Conservation (phyloP, 2,888 invertebrate genomes). For the Hirudinaria manillensis region DNA sequence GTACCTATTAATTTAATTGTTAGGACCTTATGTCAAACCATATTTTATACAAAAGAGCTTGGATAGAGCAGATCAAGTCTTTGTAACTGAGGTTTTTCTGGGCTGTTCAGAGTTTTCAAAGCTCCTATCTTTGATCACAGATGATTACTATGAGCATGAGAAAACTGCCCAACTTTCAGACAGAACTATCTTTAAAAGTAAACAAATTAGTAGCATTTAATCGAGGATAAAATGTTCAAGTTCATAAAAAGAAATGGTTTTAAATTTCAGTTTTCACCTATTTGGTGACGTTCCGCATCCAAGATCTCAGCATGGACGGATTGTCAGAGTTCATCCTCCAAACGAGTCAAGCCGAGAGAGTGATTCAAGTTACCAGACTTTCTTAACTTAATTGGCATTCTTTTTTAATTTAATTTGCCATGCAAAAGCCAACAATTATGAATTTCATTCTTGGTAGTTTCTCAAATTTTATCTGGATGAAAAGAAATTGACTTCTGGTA, state of each 20-base stretch:
- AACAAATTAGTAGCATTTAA: not conserved
- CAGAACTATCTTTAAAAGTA: conserved; percentile 48
- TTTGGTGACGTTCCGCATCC: conserved; percentile 49
- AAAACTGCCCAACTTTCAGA: conserved; percentile 48
- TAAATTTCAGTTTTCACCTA: conserved; percentile 50
- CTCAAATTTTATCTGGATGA: conserved; percentile 50
- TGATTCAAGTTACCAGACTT: conserved; percentile 30
- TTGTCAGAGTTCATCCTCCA: conserved; percentile 48
- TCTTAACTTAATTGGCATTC: not conserved
- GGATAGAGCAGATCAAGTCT: conserved; percentile 47
- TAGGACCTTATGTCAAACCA: too few relatives aligned
- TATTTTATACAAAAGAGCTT: conserved; percentile 45
- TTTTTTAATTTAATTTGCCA: not conserved
- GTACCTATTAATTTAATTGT: not conserved
- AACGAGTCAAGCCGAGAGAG: conserved; percentile 49
- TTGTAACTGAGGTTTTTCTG: conserved; percentile 51
- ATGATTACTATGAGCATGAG: conserved; percentile 51
- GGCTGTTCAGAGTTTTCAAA: conserved; percentile 48
- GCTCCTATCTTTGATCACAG: conserved; percentile 46
- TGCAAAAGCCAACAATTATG: not conserved
- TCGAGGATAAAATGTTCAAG: not conserved
- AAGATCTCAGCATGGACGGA: conserved; percentile 49
- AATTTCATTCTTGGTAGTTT: conserved; percentile 44
- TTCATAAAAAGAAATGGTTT: not conserved
- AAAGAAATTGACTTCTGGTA: conserved; percentile 49